Percentiles rank a stretch among this genome's conserved stretches.
These are phyloP conservation scores for Palythoa grandis DNA, from an alignment of 92 coral and sea anemone genomes.

Conservation along the genomic window DNA sequence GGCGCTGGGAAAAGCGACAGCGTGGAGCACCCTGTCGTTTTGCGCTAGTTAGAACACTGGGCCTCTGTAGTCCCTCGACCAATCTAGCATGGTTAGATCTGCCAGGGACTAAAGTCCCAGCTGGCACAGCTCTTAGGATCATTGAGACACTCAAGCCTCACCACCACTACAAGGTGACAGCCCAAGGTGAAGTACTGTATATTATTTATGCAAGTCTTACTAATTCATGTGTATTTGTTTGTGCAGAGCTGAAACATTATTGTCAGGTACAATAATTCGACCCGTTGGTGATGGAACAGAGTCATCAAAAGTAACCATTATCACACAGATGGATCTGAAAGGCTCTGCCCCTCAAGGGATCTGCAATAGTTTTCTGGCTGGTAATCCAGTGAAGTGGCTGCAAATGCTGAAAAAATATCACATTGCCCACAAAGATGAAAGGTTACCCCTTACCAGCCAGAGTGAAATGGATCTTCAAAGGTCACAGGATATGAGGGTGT, in stretches of 20 bases:
- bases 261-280: constrained; percentile 86
- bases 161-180: too few relatives aligned
- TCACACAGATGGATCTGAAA: constrained; percentile 85
- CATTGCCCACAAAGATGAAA: constrained; percentile 66
- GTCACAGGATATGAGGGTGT: constrained; percentile 33
- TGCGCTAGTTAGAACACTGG: too few relatives aligned
- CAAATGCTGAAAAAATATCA: constrained; percentile 85
- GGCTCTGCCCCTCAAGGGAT: constrained; percentile 89
- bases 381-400: constrained; percentile 81
- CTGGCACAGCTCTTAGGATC: too few relatives aligned
- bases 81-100: too few relatives aligned
- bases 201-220: neutral
- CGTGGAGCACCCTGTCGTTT: too few relatives aligned
- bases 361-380: constrained; percentile 85
- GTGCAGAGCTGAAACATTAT: constrained; percentile 81
- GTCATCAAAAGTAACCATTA: constrained; percentile 86
- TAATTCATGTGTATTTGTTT: neutral
- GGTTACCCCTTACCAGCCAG: constrained; percentile 20
- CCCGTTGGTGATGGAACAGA: constrained; percentile 90
- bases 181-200: neutral
- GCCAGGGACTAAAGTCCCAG: too few relatives aligned
- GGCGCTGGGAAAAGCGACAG: too few relatives aligned
- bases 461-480: constrained; percentile 27
- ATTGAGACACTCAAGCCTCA: too few relatives aligned
- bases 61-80: too few relatives aligned